These are phyloP conservation scores for Idaea biselata DNA, from an alignment of 2,888 invertebrate genomes.

Conservation along the genomic window DNA sequence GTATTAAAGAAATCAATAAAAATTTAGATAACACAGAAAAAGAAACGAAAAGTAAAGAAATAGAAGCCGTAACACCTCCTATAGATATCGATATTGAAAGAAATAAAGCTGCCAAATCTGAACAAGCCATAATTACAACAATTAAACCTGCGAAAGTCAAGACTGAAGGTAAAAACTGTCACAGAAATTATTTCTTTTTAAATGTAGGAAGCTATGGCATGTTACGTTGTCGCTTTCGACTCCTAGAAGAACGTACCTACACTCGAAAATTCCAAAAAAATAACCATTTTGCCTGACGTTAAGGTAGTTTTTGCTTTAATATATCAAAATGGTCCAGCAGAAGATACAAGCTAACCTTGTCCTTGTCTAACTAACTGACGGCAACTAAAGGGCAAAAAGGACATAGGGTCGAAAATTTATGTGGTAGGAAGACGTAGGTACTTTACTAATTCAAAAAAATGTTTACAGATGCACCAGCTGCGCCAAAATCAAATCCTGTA, in stretches of 20 bases:
- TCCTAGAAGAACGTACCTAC: too few relatives aligned
- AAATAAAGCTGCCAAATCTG: neutral
- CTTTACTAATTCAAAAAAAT: neutral
- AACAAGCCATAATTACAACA: neutral
- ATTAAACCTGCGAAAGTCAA: conserved; percentile 3
- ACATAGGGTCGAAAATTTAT: conserved; percentile 17
- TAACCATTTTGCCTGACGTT: too few relatives aligned
- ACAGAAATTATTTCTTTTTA: neutral
- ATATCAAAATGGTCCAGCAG: too few relatives aligned
- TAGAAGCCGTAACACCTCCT: neutral
- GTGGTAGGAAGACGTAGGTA: too few relatives aligned
- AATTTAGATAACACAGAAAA: neutral
- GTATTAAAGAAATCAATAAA: conserved; percentile 2
- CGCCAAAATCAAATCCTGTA: conserved; percentile 42
- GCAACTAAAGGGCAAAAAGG: too few relatives aligned
- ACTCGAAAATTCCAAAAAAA: too few relatives aligned
- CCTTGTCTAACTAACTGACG: too few relatives aligned
- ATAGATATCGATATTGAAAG: neutral
- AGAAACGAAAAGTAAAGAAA: neutral
- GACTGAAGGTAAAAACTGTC: conserved; percentile 4
- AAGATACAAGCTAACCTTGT: too few relatives aligned
- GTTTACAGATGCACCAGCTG: conserved; percentile 16
- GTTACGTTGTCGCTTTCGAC: too few relatives aligned
- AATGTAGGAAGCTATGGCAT: too few relatives aligned
- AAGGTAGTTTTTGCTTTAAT: too few relatives aligned